Conservation (phyloP, 1,140 invertebrate species). For the Triops longicaudatus region DNA sequence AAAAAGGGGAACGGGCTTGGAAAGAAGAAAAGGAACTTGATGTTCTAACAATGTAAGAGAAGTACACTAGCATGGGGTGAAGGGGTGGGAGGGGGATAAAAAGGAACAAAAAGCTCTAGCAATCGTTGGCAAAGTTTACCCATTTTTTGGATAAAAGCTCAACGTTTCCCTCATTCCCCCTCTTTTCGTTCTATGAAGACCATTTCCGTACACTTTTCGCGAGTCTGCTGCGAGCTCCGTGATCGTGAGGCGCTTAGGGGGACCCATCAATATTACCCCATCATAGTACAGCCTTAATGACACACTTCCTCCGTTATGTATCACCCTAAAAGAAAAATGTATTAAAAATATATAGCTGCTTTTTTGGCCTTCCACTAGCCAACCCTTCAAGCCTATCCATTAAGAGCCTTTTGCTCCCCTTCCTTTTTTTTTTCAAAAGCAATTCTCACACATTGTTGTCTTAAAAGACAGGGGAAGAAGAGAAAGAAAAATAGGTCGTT, state of each 20-base stretch:
- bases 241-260: not conserved
- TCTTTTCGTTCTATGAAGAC: not conserved
- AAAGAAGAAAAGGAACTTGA: not conserved
- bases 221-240: not conserved
- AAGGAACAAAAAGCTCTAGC: not conserved
- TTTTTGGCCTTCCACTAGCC: not conserved
- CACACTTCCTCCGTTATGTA: not conserved
- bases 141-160: not conserved
- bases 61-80: not conserved
- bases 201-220: constrained; percentile 11
- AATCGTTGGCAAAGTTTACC: not conserved
- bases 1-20: not conserved
- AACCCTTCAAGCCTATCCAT: not conserved
- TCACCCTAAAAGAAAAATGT: not conserved
- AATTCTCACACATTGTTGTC: not conserved
- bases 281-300: not conserved
- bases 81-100: not conserved
- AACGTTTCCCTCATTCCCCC: not conserved
- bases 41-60: not conserved
- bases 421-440: not conserved
- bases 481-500: not conserved
- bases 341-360: not conserved
- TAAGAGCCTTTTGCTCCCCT: not conserved
- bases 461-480: not conserved
- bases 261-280: not conserved